Evolutionary conservation across 2,113 vertebrate genomes (phyloP), one percentile per base, ranked within the genome.

Genomic region (Myxocyprinus asiaticus): DNA sequence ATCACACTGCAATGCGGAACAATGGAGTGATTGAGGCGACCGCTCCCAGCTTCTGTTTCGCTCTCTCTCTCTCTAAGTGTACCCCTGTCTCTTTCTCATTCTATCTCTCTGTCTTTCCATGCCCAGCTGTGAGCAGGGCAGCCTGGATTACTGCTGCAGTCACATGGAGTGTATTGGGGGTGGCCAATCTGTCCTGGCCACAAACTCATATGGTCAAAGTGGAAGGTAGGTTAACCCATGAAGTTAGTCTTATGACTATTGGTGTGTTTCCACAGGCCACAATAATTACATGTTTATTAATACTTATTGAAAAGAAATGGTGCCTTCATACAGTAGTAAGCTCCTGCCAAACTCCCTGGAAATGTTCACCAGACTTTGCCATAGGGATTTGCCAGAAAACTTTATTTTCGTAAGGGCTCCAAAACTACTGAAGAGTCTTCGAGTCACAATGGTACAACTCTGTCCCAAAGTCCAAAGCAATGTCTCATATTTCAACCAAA

Each of bases 11-110:
- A 73, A 87, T 45, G 73, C 81, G 79, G 88, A 92, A 93, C 94
- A 95, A 94, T 90, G 93, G 93, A 89, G 86, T 88, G 78, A 93
- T 89, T 92, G 92, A 90, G 86, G 75, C 81, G 33, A 87, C 86
- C 85, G 76, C 88, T 83, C 65, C 91, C 92, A 85, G 86, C 85
- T 83, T 77, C 82, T 76, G 92, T 33, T 53, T 71, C 14, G 42
- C 62, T 22, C 63, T 71, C 14, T 48, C 62, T 22, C 47, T 63
- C 63, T 63, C 48, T 51, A 17, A 3, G 1, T 33, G 22, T 33
- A 33, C 22, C 22, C 22, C 22, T 5, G 3, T 63, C 47, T 17
- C 48, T 53, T 68, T 77, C 73, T 50, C 44, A 80, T 69, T 79
- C 53, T 53, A 33, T 3, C 22, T 3, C 22, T 33, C 22, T 33